A percentile compares a stretch with the other conserved stretches of the same genome.
These are phyloP conservation scores for Caenorhabditis sinica DNA, from an alignment of 2,888 invertebrate genomes.

Conservation along the genomic window DNA sequence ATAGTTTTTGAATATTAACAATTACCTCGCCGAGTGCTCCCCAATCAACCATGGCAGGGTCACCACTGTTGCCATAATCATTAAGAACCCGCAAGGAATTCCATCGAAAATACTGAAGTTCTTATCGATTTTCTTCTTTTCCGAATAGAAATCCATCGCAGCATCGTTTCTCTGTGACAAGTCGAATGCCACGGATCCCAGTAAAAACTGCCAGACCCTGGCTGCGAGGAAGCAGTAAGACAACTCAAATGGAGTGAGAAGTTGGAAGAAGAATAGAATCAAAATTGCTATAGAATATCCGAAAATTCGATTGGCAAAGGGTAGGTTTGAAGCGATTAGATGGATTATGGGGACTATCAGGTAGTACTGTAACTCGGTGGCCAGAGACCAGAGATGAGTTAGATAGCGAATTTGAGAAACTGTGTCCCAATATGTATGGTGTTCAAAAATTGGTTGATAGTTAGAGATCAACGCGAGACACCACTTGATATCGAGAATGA, in stretches of 20 bases:
- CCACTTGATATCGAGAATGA: conserved; percentile 47
- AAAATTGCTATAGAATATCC: conserved; percentile 34
- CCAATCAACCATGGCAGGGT: conserved; percentile 31
- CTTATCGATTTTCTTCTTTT: conserved; percentile 14
- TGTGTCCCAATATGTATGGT: conserved; percentile 58
- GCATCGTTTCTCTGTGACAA: neutral
- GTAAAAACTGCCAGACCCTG: conserved; percentile 66
- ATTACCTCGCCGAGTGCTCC: conserved; percentile 45
- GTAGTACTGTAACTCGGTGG: conserved; percentile 66
- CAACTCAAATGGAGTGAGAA: conserved; percentile 38
- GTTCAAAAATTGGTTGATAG: conserved; percentile 57
- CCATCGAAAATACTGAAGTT: neutral
- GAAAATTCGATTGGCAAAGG: conserved; percentile 23
- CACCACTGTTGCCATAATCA: neutral
- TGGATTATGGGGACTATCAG: conserved; percentile 60
- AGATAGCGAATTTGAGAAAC: conserved; percentile 52
- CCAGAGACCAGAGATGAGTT: conserved; percentile 65
- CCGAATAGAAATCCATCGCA: neutral
- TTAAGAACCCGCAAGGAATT: conserved; percentile 23
- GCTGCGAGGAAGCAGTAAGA: conserved; percentile 52
- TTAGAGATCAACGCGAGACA: conserved; percentile 47
- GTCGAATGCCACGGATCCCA: conserved; percentile 60
- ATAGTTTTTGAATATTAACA: too few relatives aligned
- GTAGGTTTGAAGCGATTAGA: conserved; percentile 25
- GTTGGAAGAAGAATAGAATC: conserved; percentile 47